phyloP scores from a whole-genome alignment of 2,888 invertebrate species.

The Asteroscopus sphinx region DNA sequence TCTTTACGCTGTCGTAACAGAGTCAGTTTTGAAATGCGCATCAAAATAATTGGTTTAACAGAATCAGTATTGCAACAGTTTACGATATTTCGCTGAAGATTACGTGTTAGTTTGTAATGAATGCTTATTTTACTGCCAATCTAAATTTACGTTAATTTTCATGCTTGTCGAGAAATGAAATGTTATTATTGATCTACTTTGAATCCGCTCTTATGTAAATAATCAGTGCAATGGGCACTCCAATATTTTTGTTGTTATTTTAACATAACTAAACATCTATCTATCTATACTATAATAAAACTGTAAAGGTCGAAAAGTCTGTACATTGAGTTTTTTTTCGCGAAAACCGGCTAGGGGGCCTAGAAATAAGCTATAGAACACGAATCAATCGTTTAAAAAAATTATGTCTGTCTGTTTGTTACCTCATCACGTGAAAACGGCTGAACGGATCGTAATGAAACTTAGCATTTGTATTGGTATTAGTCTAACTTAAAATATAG shows the following conservation, averaged over 20 bases:
- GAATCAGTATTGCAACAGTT: slow-evolving; percentile 43
- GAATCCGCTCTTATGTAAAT: neutral
- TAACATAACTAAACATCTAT: no score
- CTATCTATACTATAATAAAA: no score
- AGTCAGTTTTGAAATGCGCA: slow-evolving; percentile 48
- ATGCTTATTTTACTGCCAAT: slow-evolving; percentile 34
- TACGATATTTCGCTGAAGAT: slow-evolving; percentile 41
- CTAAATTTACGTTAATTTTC: slow-evolving; percentile 39
- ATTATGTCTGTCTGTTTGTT: no score
- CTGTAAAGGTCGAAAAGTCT: no score
- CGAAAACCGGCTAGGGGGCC: no score
- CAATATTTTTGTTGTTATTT: slow-evolving; percentile 6
- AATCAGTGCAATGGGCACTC: slow-evolving; percentile 7
- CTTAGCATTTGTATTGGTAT: no score
- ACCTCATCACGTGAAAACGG: no score
- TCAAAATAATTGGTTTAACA: slow-evolving; percentile 53
- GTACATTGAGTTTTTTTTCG: no score
- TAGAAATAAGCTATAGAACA: no score
- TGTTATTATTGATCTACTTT: slow-evolving; percentile 29
- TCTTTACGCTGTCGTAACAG: slow-evolving; percentile 44
- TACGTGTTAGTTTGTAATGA: slow-evolving; percentile 42
- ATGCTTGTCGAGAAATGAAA: slow-evolving; percentile 19
- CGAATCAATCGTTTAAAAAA: no score
- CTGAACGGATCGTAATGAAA: no score
- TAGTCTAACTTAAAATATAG: no score